A percentile compares a stretch with the other conserved stretches of the same genome.
Evolutionary conservation across 2,797 vertebrate species (phyloP).

Genomic region (Zenarchopterus dispar): DNA sequence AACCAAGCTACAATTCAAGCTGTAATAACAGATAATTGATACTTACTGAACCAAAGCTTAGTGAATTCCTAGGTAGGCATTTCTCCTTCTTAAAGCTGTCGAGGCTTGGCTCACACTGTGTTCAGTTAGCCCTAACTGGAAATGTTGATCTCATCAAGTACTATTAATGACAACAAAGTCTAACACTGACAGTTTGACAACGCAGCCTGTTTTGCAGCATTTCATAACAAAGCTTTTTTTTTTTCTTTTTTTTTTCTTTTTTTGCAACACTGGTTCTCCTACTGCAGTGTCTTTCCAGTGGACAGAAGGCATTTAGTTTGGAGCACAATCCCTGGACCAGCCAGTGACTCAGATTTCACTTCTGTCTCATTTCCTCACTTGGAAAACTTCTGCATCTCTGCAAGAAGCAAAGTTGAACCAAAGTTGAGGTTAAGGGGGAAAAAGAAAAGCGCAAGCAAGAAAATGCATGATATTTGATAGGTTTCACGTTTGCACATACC

Average conservation of each 20-base stretch:
- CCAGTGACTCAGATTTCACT: conserved; percentile 77
- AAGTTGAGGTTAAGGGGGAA: not conserved
- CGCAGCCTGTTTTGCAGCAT: conserved; percentile 23
- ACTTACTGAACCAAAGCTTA: conserved; percentile 14
- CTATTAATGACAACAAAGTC: conserved; percentile 11
- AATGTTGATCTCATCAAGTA: conserved; percentile 3
- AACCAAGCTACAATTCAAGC: conserved; percentile 7
- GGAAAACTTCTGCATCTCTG: conserved; percentile 78
- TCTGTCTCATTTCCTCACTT: conserved; percentile 63
- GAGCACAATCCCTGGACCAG: conserved; percentile 84
- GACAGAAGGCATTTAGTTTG: conserved; percentile 41
- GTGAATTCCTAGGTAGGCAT: conserved; percentile 3
- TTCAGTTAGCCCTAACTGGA: not conserved
- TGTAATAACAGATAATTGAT: conserved; percentile 15
- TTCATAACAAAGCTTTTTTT: conserved; percentile 12
- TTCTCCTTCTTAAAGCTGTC: not conserved
- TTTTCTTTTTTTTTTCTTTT: too few relatives aligned
- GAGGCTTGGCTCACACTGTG: not conserved
- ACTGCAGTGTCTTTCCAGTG: conserved; percentile 1
- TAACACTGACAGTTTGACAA: conserved; percentile 4
- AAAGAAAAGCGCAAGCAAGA: not conserved
- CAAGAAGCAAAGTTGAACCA: conserved; percentile 24
- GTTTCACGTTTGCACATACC: conserved; percentile 73
- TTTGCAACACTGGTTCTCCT: conserved; percentile 3
- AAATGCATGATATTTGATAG: not conserved